These are phyloP conservation scores for Ooceraea biroi DNA, from an alignment of 1,140 invertebrate species.

Conservation along the genomic window DNA sequence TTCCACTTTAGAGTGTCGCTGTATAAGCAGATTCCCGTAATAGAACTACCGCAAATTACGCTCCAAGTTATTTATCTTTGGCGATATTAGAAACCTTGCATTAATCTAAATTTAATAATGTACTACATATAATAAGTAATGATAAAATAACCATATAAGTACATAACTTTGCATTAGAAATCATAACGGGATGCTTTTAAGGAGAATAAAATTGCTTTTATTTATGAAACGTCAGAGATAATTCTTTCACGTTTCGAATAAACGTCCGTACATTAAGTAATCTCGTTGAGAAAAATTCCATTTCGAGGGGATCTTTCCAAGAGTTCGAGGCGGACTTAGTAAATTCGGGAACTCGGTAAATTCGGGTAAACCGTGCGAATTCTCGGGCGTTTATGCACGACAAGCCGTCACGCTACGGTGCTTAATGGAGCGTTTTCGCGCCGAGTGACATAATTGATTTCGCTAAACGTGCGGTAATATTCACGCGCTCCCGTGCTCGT, in stretches of 20 bases:
- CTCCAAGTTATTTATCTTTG: neutral
- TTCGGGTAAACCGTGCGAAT: neutral
- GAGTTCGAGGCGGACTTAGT: too few relatives aligned
- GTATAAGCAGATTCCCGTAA: conserved; percentile 39
- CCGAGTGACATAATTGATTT: conserved; percentile 37
- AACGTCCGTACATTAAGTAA: neutral
- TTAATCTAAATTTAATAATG: conserved; percentile 19
- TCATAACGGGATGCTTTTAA: neutral
- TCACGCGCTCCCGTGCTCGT: neutral
- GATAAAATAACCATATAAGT: conserved; percentile 12
- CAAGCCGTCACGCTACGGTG: neutral
- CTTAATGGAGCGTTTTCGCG: neutral
- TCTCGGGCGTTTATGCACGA: conserved; percentile 11
- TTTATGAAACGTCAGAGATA: conserved; percentile 10
- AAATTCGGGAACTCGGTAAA: neutral
- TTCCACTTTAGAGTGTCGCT: conserved; percentile 22
- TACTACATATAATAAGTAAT: neutral
- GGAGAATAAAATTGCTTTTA: neutral
- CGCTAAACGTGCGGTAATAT: neutral
- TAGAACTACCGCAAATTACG: conserved; percentile 20
- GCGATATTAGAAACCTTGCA: neutral
- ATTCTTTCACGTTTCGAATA: neutral
- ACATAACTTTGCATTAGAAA: neutral
- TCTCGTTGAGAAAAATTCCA: conserved; percentile 11
- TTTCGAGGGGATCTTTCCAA: too few relatives aligned